Conservation (phyloP, 2,797 vertebrate genomes). For the Parauchenoglanis punctatus region DNA sequence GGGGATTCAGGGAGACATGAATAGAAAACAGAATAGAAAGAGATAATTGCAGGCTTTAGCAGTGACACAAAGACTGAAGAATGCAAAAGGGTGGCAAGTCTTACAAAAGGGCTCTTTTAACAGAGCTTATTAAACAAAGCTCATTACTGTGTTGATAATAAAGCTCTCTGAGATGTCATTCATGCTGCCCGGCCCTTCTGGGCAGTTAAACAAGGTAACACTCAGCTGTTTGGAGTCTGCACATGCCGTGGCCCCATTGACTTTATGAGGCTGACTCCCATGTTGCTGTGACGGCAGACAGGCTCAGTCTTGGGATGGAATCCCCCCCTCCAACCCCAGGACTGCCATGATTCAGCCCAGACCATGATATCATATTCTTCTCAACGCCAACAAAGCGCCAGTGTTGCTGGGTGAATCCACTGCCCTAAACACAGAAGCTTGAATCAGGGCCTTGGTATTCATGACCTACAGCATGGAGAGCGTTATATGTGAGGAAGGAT, state of each 20-base stretch:
- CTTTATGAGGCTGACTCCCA: slow-evolving; percentile 45
- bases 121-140: slow-evolving; percentile 34
- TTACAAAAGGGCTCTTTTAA: slow-evolving; percentile 46
- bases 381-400: slow-evolving; percentile 70
- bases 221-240: slow-evolving; percentile 31
- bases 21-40: slow-evolving; percentile 25
- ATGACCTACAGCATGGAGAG: slow-evolving; percentile 67
- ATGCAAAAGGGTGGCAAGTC: slow-evolving; percentile 67
- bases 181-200: slow-evolving; percentile 22
- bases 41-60: slow-evolving; percentile 69
- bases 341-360: slow-evolving; percentile 62
- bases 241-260: slow-evolving; percentile 39
- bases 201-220: slow-evolving; percentile 47
- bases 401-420: slow-evolving; percentile 76
- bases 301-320: slow-evolving; percentile 62
- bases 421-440: slow-evolving; percentile 57
- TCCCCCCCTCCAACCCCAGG: slow-evolving; percentile 51
- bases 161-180: slow-evolving; percentile 26
- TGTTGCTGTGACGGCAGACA: slow-evolving; percentile 69
- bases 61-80: slow-evolving; percentile 67
- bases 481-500: slow-evolving; percentile 73
- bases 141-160: slow-evolving; percentile 34
- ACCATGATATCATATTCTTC: slow-evolving; percentile 75
- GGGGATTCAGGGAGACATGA: slow-evolving; percentile 21
- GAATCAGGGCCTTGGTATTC: slow-evolving; percentile 73